Base-by-base conservation (phyloP, 2,888 invertebrate species). In the Mythimna ferrago region DNA sequence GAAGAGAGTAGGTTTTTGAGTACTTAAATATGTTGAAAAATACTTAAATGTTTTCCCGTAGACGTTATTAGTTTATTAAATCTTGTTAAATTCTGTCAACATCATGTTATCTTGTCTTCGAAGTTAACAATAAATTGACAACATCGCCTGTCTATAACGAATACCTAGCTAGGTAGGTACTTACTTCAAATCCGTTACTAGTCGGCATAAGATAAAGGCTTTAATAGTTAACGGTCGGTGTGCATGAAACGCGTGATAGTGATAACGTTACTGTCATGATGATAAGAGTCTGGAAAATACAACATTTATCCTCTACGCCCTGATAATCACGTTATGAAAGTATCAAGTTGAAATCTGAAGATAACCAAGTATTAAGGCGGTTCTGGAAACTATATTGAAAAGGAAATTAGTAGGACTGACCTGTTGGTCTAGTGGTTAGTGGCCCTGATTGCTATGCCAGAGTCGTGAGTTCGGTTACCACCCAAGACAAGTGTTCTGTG, bases 211-310 rank as follows among this genome's bases (percentile, higher is more conserved):
- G 63, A 58, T 58, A 76, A 68, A 71, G 21, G 19, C 11, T 38
- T n/a, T 69, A 80, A 74, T 65, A 66, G 65, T 64, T 32, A 56
- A 65, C 62, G 54, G 38, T 38, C 35, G 14, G 60, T 77, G 56
- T 5, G 44, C 62, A 48, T 48, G 51, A 66, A 19, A 54, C 61
- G 78, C 58, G 67, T 81, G 71, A 76, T 65, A 35, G 26, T 66
- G 76, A 65, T 62, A 76, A 60, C 51, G 53, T 68, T 56, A 60
- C 51, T 66, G 54, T 44, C 58, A 72, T n/a, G 44, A 16, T 65
- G 72, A 78, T 78, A 76, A 66, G 44, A 66, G 9, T 0, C 16
- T 56, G 44, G 44, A 57, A 75, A 80, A 74, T 61, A 73, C 11
- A 14, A n/a, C 11, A 7, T 58, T 79, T 65, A 62, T 73, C 53